A percentile compares a stretch with the other conserved stretches of the same genome.
Evolutionary conservation across 2,113 vertebrate genomes (phyloP).

Genomic region (Cairina moschata): DNA sequence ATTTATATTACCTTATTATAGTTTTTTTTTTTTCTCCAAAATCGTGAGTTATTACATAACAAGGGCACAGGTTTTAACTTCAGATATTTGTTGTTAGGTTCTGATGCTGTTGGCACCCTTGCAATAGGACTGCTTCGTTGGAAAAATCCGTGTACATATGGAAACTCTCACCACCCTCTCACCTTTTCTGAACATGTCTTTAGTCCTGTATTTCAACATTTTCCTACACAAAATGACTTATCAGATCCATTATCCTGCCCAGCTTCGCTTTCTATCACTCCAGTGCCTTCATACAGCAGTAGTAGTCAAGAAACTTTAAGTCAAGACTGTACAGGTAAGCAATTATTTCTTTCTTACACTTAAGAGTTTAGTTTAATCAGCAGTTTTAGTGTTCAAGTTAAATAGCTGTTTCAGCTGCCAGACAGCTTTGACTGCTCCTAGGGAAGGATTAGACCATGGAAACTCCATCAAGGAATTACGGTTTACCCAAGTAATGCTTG

Average conservation of each 20-base stretch:
- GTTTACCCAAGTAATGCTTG: not conserved
- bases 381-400: not conserved
- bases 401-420: not conserved
- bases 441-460: not conserved
- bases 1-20: not conserved
- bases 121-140: conserved; percentile 84
- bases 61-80: not conserved
- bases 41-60: not conserved
- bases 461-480: not conserved
- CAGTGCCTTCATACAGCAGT: conserved; percentile 84
- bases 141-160: conserved; percentile 79
- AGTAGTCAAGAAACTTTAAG: conserved; percentile 90
- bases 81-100: conserved; percentile 66
- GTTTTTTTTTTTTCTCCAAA: not conserved
- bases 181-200: conserved; percentile 71
- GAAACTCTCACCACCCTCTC: conserved; percentile 62
- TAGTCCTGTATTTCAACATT: conserved; percentile 67
- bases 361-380: not conserved
- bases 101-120: conserved; percentile 80
- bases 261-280: conserved; percentile 88
- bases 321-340: conserved; percentile 83
- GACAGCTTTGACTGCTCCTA: not conserved
- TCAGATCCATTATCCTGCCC: conserved; percentile 85
- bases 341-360: not conserved
- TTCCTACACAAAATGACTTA: conserved; percentile 71